Evolutionary conservation across 2,797 vertebrate genomes (phyloP).

Genomic region (Furcifer pardalis): DNA sequence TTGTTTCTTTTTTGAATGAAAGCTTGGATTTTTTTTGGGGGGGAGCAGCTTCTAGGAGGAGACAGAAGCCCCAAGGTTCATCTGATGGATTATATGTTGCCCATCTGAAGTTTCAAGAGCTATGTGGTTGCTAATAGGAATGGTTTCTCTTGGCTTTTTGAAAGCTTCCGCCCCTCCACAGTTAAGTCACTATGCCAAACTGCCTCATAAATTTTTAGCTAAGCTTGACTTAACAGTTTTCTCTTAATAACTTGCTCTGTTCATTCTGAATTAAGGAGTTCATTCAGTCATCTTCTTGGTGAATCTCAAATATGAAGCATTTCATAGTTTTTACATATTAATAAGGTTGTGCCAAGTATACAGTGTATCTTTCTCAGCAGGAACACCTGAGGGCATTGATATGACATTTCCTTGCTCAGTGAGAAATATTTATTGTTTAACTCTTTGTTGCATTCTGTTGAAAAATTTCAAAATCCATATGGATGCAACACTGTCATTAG

Average conservation of each 20-base stretch:
- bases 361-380: slow-evolving; percentile 2
- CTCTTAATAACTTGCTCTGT: background rate
- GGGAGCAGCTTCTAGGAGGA: background rate
- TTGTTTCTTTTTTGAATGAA: background rate
- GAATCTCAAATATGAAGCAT: slow-evolving; percentile 15
- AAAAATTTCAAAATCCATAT: background rate
- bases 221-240: background rate
- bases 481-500: background rate
- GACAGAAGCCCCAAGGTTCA: background rate
- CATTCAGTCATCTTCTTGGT: slow-evolving; percentile 1
- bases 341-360: background rate
- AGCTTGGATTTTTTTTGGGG: background rate
- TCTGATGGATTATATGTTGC: background rate
- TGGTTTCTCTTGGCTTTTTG: background rate
- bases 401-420: background rate
- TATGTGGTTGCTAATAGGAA: background rate
- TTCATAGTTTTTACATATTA: slow-evolving; percentile 3
- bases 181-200: background rate
- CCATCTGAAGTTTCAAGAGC: background rate
- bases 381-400: background rate
- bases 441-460: background rate
- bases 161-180: background rate
- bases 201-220: slow-evolving; percentile 23
- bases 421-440: background rate
- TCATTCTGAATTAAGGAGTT: slow-evolving; percentile 3